Evolutionary conservation across 2,113 vertebrate genomes (phyloP).

Genomic region (Lepus americanus): DNA sequence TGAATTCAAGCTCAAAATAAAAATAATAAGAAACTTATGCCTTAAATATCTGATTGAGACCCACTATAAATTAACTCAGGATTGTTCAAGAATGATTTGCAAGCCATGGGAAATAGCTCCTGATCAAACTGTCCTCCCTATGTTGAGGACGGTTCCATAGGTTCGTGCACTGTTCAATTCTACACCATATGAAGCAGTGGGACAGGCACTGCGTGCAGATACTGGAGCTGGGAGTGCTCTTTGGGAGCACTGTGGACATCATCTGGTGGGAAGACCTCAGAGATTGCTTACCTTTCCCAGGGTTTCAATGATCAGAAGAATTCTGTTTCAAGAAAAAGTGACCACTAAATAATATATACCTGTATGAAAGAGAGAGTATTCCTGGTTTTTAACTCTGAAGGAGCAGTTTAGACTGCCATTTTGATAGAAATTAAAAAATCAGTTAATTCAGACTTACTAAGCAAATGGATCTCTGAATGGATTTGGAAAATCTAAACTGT

Average conservation of each 20-base stretch:
- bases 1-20: neutral
- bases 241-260: rapidly evolving
- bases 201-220: too few relatives aligned
- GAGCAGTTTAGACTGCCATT: neutral
- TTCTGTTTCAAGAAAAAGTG: neutral
- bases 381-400: slow-evolving; percentile 8
- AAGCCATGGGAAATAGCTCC: neutral
- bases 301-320: neutral
- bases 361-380: neutral
- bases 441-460: neutral
- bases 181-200: neutral
- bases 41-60: neutral
- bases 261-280: neutral
- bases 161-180: rapidly evolving
- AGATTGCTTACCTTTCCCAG: neutral
- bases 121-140: neutral
- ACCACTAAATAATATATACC: neutral
- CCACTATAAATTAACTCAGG: neutral
- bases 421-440: slow-evolving; percentile 46
- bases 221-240: neutral
- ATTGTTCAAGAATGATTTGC: neutral
- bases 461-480: neutral
- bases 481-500: neutral
- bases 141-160: neutral
- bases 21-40: neutral